Percentiles rank a stretch among this genome's conserved stretches.
These are phyloP conservation scores for Ascaphus truei DNA, from an alignment of 2,113 vertebrate species.

Conservation along the genomic window DNA sequence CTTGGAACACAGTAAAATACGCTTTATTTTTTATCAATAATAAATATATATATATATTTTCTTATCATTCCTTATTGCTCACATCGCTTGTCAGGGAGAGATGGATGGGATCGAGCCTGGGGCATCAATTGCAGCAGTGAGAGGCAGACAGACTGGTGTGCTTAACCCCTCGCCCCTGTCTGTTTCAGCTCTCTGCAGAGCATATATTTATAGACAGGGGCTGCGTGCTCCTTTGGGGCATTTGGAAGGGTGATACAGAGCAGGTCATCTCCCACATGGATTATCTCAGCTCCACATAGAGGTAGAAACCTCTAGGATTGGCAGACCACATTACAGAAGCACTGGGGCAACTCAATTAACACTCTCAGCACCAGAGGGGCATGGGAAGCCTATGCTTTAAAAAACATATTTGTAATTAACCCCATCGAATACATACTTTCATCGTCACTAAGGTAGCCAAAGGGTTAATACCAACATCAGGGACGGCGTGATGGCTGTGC, in stretches of 20 bases:
- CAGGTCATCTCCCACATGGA: not conserved
- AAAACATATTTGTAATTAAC: too few relatives aligned
- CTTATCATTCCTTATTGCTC: slow-evolving; percentile 3
- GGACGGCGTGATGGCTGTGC: too few relatives aligned
- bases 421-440: too few relatives aligned
- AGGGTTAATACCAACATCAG: too few relatives aligned
- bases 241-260: not conserved
- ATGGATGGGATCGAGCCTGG: slow-evolving; percentile 12
- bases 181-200: not conserved
- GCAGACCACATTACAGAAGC: not conserved
- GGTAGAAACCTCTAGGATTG: not conserved
- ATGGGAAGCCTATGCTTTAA: too few relatives aligned
- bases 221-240: not conserved
- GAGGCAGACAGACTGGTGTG: slow-evolving; percentile 5
- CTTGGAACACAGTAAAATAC: not conserved
- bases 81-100: slow-evolving; percentile 21
- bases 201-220: not conserved
- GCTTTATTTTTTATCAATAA: slow-evolving; percentile 14
- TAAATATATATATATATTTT: slow-evolving; percentile 2
- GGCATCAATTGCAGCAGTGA: slow-evolving; percentile 7
- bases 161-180: slow-evolving; percentile 18
- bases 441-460: too few relatives aligned
- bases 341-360: slow-evolving; percentile 6
- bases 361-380: not conserved
- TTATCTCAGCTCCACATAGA: not conserved